Conservation (phyloP, 2,888 invertebrate genomes). For the Pardosa pseudoannulata region DNA sequence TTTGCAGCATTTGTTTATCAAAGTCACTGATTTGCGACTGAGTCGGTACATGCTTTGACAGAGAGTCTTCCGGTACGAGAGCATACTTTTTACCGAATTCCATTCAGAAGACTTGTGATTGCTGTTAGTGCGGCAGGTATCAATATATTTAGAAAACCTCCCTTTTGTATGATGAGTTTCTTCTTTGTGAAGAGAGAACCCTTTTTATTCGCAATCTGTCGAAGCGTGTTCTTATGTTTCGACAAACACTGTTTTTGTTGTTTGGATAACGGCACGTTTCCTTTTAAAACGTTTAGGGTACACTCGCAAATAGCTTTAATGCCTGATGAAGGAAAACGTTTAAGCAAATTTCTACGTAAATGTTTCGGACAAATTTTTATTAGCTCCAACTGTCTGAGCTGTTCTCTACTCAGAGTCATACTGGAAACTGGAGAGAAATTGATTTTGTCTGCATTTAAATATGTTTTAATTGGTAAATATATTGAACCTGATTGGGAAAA, state of each 20-base stretch:
- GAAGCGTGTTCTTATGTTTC: background rate
- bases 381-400: background rate
- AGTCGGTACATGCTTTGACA: background rate
- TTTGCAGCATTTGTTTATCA: conserved; percentile 2
- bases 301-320: background rate
- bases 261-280: background rate
- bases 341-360: background rate
- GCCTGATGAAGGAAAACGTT: background rate
- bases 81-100: conserved; percentile 20
- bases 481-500: background rate
- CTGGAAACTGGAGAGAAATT: background rate
- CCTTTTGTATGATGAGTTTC: background rate
- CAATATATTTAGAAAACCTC: conserved; percentile 13
- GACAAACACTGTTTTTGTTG: background rate
- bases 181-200: background rate
- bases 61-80: background rate
- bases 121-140: background rate
- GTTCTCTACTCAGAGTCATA: background rate
- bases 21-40: background rate
- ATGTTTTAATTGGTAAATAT: background rate
- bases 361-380: background rate
- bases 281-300: background rate
- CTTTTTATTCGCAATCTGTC: background rate
- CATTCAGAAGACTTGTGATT: background rate
- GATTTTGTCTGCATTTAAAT: background rate